Evolutionary conservation across 1,140 invertebrate species (phyloP), one percentile per base, ranked within the genome.

Genomic region (Calycopis cecrops): DNA sequence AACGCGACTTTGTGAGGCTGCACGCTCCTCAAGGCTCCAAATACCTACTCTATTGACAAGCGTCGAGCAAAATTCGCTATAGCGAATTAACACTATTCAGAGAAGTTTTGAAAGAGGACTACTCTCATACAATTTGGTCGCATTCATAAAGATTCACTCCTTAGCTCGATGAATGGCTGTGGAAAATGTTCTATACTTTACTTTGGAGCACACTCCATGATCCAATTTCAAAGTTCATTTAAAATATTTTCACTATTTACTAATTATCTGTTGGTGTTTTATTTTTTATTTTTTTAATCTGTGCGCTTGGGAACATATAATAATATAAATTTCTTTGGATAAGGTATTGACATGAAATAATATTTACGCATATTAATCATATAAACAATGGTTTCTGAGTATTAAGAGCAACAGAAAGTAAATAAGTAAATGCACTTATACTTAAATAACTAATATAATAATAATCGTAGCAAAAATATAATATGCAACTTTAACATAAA

Each of bases 41-140:
- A 84, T 79, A 82, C n/a, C n/a, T n/a, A n/a, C 67, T 77, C 80
- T 73, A 84, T 84, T 85, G 76, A 77, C 67, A 67, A 67, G 63
- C 67, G 61, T 53, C 64, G 67, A 69, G 52, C 52, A 47, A 54
- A 86, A 84, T 82, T 86, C 79, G 79, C 79, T 84, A 86, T 86
- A 86, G 79, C 80, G 83, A 86, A 80, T 85, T 85, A 79, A 77
- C 83, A 74, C 78, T 73, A 75, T 73, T 79, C 79, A 81, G 69
- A 73, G 79, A 84, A 85, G 72, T 84, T 85, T 83, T 85, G 73
- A 85, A 85, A 85, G 79, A 83, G 79, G 79, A 85, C 81, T 85
- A 82, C 79, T 83, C 81, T 81, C 81, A 85, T 85, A 85, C 81
- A 86, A 86, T 85, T 83, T 85, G 78, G 81, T 83, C 72, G 78